A percentile compares a stretch with the other conserved stretches of the same genome.
Evolutionary conservation across 1,140 invertebrate species (phyloP).

Genomic region (Zaprionus camerounensis): DNA sequence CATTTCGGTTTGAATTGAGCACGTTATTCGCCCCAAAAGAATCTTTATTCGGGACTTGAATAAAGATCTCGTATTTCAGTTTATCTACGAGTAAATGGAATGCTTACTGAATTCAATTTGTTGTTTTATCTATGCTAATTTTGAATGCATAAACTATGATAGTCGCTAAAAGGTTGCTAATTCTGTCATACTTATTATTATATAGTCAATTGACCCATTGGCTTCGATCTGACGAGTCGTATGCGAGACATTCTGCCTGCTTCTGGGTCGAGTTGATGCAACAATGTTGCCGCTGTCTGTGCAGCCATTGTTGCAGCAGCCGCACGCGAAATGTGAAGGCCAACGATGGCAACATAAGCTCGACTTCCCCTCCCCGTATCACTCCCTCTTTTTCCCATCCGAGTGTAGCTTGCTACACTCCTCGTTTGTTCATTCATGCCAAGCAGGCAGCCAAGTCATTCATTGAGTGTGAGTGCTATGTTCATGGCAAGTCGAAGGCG

Average conservation of each 20-base stretch:
- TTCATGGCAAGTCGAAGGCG: slow-evolving; percentile 42
- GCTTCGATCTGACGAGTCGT: slow-evolving; percentile 10
- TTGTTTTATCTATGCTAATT: slow-evolving; percentile 27
- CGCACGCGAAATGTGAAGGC: slow-evolving; percentile 75
- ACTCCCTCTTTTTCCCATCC: background rate
- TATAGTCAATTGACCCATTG: slow-evolving; percentile 30
- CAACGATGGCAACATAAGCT: slow-evolving; percentile 44
- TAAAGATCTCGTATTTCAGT: background rate
- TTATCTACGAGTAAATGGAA: slow-evolving; percentile 17
- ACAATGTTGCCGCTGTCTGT: slow-evolving; percentile 1
- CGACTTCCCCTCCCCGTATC: too few relatives aligned
- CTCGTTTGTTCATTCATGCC: slow-evolving; percentile 27
- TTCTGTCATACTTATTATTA: slow-evolving; percentile 2
- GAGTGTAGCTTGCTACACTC: background rate
- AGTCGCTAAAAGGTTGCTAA: slow-evolving; percentile 14
- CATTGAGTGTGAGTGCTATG: slow-evolving; percentile 32
- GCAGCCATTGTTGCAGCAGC: slow-evolving; percentile 47
- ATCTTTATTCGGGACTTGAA: background rate
- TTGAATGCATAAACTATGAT: background rate
- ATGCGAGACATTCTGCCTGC: slow-evolving; percentile 11
- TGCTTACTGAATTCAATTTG: slow-evolving; percentile 36
- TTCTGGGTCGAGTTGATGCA: slow-evolving; percentile 57
- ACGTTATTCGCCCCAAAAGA: background rate
- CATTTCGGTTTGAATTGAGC: slow-evolving; percentile 17
- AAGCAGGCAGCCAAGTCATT: slow-evolving; percentile 29